Evolutionary conservation across 1,140 invertebrate species (phyloP).

Genomic region (Holotrichia oblita): DNA sequence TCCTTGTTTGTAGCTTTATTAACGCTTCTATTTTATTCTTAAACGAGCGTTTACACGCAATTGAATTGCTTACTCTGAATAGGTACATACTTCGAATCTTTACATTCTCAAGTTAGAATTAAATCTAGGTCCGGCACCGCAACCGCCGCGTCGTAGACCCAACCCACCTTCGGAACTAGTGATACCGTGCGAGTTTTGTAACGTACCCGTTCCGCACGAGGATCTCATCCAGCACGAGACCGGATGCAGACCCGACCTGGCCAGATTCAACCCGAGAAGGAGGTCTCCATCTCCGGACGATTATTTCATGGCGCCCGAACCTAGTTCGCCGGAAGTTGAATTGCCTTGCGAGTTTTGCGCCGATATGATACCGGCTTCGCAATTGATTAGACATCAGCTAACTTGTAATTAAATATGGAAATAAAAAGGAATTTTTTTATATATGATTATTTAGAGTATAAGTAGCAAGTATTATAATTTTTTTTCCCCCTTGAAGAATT

Average conservation of each 20-base stretch:
- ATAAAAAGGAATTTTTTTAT: not conserved
- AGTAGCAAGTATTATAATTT: too few relatives aligned
- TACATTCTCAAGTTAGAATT: not conserved
- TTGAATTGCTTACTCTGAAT: too few relatives aligned
- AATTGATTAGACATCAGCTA: conserved; percentile 57
- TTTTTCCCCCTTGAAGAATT: too few relatives aligned
- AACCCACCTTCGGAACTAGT: conserved; percentile 58
- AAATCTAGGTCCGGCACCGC: conserved; percentile 50
- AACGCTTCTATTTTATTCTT: too few relatives aligned
- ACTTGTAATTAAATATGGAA: conserved; percentile 56
- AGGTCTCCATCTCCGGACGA: conserved; percentile 47
- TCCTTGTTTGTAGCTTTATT: too few relatives aligned
- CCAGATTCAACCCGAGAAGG: conserved; percentile 52
- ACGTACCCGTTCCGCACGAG: conserved; percentile 56
- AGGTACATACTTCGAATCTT: too few relatives aligned
- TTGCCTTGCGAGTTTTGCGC: conserved; percentile 62
- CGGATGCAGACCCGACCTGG: conserved; percentile 55
- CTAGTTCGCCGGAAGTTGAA: conserved; percentile 56
- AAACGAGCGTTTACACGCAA: too few relatives aligned
- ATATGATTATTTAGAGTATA: not conserved
- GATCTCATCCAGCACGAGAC: conserved; percentile 58
- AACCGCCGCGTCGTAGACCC: conserved; percentile 50
- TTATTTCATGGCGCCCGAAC: conserved; percentile 51
- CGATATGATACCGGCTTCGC: conserved; percentile 60
- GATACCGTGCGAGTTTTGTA: conserved; percentile 58